Evolutionary conservation across 2,888 invertebrate genomes (phyloP), one percentile per base, ranked within the genome.

Genomic region (Dione juno): DNA sequence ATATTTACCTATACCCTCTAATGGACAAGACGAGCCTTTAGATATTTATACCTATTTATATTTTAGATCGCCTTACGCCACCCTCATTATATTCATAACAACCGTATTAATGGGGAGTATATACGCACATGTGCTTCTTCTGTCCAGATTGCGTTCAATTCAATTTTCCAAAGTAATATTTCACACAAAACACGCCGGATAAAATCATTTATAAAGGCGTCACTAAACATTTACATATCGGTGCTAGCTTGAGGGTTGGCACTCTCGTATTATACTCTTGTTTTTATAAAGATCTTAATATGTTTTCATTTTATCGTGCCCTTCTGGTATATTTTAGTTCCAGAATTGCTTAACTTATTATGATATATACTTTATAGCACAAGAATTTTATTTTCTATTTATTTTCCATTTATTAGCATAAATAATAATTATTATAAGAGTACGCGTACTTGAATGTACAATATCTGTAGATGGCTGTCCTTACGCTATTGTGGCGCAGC

Each of bases 141-240:
- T 76, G 80, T 75, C 79, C 86, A 89, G 88, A 92, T 91, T 90
- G 89, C 84, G 86, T 86, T 84, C 86, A 82, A 91, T 93, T 93
- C 88, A 91, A 92, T 91, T 91, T 89, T 81, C 81, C 84, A 83
- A 82, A 79, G 86, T 87, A 88, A 90, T 92, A 90, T 89, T 90
- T 92, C 89, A 91, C 82, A 89, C 89, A 88, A 88, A 88, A 88
- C 86, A 82, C 78, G 79, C 80, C 81, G 85, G 87, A 89, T 88
- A 88, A 88, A 87, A 91, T 90, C 89, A 89, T 92, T 92, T 90
- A 87, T 89, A 88, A 88, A 88, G 84, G 88, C 88, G 90, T 89
- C 88, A 87, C 86, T 71, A 75, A 73, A 73, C 73, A 76, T 76
- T 76, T 75, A 72, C 75, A 75, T 76, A 69, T 76, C 67, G 63